Conservation (phyloP, 2,113 vertebrate species). For the Rhinolophus ferrumequinum region DNA sequence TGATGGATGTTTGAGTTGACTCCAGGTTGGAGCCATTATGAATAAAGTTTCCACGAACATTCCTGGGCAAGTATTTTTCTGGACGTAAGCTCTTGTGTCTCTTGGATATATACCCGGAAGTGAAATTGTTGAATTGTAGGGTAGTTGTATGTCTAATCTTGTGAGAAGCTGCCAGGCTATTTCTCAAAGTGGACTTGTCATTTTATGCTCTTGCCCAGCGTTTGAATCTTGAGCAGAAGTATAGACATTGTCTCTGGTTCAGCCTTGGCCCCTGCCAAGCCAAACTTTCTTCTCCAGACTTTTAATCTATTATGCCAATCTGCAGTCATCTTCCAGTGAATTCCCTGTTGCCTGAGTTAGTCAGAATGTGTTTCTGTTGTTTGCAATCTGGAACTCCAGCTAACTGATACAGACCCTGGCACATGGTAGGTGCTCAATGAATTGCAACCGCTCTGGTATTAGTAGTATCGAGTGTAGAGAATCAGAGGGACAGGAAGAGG, state of each 20-base stretch:
- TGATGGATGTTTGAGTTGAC: not conserved
- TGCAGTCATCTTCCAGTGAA: not conserved
- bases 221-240: not conserved
- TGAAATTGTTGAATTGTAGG: not conserved
- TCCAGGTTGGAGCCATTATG: not conserved
- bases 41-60: not conserved
- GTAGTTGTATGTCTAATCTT: not conserved
- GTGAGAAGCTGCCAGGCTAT: not conserved
- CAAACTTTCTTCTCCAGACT: conserved; percentile 28
- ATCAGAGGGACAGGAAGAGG: not conserved
- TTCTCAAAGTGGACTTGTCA: not conserved
- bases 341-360: not conserved
- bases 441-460: not conserved
- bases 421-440: not conserved
- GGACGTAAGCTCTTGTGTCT: not conserved
- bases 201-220: not conserved
- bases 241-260: not conserved
- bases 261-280: not conserved
- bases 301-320: not conserved
- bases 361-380: not conserved
- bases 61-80: not conserved
- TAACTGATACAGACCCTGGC: not conserved
- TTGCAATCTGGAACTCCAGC: not conserved
- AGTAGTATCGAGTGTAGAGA: not conserved
- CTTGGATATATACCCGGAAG: not conserved